These are phyloP conservation scores for Hoplodrina ambigua DNA, from an alignment of 2,888 invertebrate genomes.

Conservation along the genomic window DNA sequence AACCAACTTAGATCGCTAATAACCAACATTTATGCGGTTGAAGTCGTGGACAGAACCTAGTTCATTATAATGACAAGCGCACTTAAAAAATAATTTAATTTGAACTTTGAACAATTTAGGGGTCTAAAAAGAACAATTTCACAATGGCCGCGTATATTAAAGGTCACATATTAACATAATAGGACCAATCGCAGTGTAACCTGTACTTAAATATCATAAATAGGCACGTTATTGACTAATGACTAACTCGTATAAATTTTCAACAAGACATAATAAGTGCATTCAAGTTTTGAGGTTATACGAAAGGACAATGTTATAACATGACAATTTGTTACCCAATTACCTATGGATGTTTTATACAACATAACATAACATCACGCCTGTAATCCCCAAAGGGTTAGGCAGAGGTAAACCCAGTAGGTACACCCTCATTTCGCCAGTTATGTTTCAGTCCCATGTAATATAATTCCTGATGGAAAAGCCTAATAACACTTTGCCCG, in stretches of 20 bases:
- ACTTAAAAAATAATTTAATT: constrained; percentile 18
- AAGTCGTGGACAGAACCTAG: too few species aligned
- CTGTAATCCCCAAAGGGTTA: too few species aligned
- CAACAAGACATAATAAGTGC: constrained; percentile 3
- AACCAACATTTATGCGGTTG: too few species aligned
- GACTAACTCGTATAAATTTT: constrained; percentile 6
- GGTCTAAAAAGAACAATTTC: constrained; percentile 24
- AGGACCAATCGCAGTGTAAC: constrained; percentile 31
- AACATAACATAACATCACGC: too few species aligned
- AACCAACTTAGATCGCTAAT: too few species aligned
- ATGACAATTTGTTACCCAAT: too few species aligned
- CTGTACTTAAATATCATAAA: constrained; percentile 29
- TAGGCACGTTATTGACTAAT: constrained; percentile 8
- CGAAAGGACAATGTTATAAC: constrained; percentile 10
- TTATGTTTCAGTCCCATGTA: too few species aligned
- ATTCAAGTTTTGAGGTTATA: constrained; percentile 8
- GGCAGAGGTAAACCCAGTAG: too few species aligned
- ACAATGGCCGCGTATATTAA: constrained; percentile 22
- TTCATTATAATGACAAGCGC: not conserved
- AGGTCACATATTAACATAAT: constrained; percentile 45
- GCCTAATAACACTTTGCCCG: too few species aligned
- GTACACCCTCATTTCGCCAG: too few species aligned
- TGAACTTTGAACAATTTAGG: constrained; percentile 20
- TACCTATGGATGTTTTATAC: not conserved
- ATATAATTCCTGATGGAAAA: too few species aligned